Percentiles rank a stretch among this genome's conserved stretches.
Conservation (phyloP, 2,888 invertebrate genomes). For the Dioctria linearis region DNA sequence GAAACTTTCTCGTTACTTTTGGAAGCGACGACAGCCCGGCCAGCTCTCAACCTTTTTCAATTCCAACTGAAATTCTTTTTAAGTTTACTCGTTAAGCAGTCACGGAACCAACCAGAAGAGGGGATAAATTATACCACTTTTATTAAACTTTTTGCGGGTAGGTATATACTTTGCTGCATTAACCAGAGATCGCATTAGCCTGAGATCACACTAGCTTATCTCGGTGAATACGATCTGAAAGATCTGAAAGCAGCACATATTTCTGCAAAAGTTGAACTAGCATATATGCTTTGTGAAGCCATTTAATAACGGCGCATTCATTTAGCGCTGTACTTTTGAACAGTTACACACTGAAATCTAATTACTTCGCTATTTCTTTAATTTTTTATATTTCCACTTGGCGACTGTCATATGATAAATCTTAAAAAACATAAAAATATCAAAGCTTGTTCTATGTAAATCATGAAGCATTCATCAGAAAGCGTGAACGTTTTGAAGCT, state of each 20-base stretch:
- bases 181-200: no score
- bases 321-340: neutral
- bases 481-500: neutral
- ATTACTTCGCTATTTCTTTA: slow-evolving; percentile 31
- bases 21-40: slow-evolving; percentile 20
- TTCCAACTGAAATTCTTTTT: slow-evolving; percentile 19
- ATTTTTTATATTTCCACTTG: slow-evolving; percentile 29
- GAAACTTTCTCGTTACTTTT: slow-evolving; percentile 37
- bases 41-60: slow-evolving; percentile 20
- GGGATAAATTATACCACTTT: slow-evolving; percentile 26
- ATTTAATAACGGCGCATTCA: no score
- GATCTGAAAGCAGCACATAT: neutral
- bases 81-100: slow-evolving; percentile 35
- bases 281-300: neutral
- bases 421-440: slow-evolving; percentile 23
- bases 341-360: slow-evolving; percentile 28
- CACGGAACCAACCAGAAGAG: slow-evolving; percentile 15
- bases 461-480: neutral
- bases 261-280: neutral
- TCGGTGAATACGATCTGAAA: neutral
- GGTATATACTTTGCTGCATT: no score
- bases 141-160: neutral
- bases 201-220: neutral
- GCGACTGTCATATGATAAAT: neutral
- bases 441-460: slow-evolving; percentile 5